Evolutionary conservation across 2,113 vertebrate genomes (phyloP), one percentile per base, ranked within the genome.

Genomic region (Rhombomys opimus): DNA sequence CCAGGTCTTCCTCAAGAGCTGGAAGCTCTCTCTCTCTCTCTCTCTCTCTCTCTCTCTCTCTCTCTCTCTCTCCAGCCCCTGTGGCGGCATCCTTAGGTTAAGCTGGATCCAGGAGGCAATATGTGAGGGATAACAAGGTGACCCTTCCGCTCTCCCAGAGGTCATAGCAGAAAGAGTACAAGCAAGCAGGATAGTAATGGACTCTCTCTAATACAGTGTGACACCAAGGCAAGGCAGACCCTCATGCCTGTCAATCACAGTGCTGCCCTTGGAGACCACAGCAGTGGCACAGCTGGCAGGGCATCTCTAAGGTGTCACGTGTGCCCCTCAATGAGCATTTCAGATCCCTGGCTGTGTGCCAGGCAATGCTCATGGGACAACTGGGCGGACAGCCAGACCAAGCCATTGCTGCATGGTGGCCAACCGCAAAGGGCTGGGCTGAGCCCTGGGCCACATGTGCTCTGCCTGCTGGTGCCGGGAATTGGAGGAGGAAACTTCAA

Each of bases 311-410:
- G 27, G 52, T 30, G 75, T 30, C 68, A 41, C 87, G 7, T 76
- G 76, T 87, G 72, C 50, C 87, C 52, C 65, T 94, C 90, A 52
- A 32, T 30, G 30, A 89, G 63, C 84, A n/a, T 82, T 93, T 88
- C n/a, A 30, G 77, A 68, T 30, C 46, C 68, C 76, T 46, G 89
- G 30, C 63, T 72, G 72, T 32, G 65, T 52, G 76, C 91, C 57
- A 78, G 54, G 59, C 38, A 38, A 46, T 63, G n/a, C 86, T n/a
- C 1, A 0, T 18, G 30, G 67, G n/a, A 13, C 32, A n/a, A 87
- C 86, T 1, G 3, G 89, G 76, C 32, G 22, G 73, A 18, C 84
- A 54, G 76, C 76, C 87, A 80, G 35, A 54, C 32, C 46, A 23
- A 59, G 59, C 38, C 65, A 77, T 18, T 5, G 3, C 32, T 35